A percentile compares a stretch with the other conserved stretches of the same genome.
phyloP scores from a whole-genome alignment of 2,113 vertebrate species.

The Myxocyprinus asiaticus region DNA sequence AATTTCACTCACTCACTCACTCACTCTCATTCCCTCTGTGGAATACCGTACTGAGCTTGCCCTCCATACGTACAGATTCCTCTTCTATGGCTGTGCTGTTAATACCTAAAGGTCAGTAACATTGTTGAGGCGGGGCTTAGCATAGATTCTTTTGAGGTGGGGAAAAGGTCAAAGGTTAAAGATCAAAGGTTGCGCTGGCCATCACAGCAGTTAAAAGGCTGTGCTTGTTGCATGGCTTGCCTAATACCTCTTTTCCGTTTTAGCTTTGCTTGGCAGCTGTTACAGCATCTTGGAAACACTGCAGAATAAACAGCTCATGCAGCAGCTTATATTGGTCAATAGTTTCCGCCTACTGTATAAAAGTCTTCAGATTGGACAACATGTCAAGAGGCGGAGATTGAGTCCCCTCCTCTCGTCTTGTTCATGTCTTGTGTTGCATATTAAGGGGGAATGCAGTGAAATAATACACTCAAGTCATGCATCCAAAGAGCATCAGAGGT shows the following conservation, averaged over 20 bases:
- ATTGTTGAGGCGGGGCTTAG: slow-evolving; percentile 54
- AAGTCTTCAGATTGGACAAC: slow-evolving; percentile 24
- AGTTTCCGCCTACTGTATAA: slow-evolving; percentile 12
- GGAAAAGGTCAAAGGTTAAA: background rate
- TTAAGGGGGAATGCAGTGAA: slow-evolving; percentile 24
- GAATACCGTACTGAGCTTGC: background rate
- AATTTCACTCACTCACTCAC: no score
- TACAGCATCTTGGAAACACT: slow-evolving; percentile 50
- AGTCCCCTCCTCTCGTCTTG: background rate
- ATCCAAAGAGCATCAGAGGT: background rate
- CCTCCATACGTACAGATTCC: background rate
- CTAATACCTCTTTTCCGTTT: background rate
- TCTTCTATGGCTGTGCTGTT: background rate
- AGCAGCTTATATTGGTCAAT: slow-evolving; percentile 42
- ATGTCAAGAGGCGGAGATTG: background rate
- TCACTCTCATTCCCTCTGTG: background rate
- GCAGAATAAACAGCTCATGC: slow-evolving; percentile 59
- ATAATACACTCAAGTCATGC: background rate
- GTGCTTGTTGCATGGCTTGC: background rate
- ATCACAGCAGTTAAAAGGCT: background rate
- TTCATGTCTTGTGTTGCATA: background rate
- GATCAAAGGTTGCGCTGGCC: background rate
- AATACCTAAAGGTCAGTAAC: slow-evolving; percentile 36
- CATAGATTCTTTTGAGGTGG: background rate
- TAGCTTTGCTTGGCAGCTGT: slow-evolving; percentile 54